A percentile compares a stretch with the other conserved stretches of the same genome.
Evolutionary conservation across 2,888 invertebrate species (phyloP).

Genomic region (Acheta domesticus): DNA sequence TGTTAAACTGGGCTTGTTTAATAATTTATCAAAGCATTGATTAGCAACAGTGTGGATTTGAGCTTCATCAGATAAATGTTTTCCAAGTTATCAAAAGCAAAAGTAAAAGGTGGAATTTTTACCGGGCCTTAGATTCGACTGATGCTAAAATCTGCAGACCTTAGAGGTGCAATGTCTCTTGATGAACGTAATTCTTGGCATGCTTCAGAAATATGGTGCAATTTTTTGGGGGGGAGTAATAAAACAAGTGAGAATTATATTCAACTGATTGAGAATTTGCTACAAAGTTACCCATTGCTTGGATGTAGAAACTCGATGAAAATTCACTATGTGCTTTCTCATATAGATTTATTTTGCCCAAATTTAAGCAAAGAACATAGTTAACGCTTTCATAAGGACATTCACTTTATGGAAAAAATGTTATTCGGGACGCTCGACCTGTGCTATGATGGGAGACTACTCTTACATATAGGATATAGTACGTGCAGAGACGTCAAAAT

Average conservation of each 20-base stretch:
- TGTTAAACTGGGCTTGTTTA: conserved; percentile 24
- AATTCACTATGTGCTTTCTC: conserved; percentile 12
- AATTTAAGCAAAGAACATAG: no score
- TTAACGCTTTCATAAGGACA: conserved; percentile 25
- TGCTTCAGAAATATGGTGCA: conserved; percentile 21
- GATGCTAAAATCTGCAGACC: not conserved
- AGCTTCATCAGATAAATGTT: no score
- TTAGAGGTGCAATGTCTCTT: no score
- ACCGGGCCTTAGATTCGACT: no score
- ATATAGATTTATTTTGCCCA: conserved; percentile 20
- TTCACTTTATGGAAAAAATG: not conserved
- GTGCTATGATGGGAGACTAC: conserved; percentile 21
- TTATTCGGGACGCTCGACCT: conserved; percentile 11
- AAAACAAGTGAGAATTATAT: conserved; percentile 22
- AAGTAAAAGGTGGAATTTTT: no score
- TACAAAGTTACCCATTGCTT: conserved; percentile 18
- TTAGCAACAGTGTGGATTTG: no score
- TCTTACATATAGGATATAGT: conserved; percentile 10
- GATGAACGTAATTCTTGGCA: conserved; percentile 21
- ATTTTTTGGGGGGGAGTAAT: conserved; percentile 21
- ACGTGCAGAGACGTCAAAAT: conserved; percentile 22
- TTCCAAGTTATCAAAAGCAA: no score
- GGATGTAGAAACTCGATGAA: conserved; percentile 23
- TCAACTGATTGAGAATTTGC: conserved; percentile 22
- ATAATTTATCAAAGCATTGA: no score